Percentiles rank a stretch among this genome's conserved stretches.
Evolutionary conservation across 2,113 vertebrate species (phyloP).

Genomic region (Nansenia antarctica): DNA sequence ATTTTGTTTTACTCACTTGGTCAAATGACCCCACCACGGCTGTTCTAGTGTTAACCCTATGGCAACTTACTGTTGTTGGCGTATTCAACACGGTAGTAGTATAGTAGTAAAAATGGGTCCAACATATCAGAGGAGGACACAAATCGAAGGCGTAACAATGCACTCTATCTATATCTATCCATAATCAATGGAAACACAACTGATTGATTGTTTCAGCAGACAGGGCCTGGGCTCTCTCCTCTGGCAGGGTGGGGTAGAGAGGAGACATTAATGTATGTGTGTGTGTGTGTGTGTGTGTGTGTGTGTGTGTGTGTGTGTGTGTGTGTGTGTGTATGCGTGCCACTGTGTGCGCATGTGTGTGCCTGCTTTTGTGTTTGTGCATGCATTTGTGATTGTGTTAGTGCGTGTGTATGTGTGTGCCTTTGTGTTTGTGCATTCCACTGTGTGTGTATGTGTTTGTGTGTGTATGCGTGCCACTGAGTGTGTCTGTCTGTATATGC

Average conservation of each 20-base stretch:
- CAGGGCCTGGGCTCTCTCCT: conserved; percentile 44
- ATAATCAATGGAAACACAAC: conserved; percentile 28
- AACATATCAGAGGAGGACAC: background rate
- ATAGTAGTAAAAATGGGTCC: background rate
- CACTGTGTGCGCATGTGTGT: background rate
- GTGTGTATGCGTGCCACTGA: background rate
- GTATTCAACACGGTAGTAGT: conserved; percentile 10
- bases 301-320: too few relatives aligned
- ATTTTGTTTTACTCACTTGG: too few relatives aligned
- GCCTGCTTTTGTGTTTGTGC: background rate
- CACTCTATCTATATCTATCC: conserved; percentile 30
- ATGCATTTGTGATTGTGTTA: background rate
- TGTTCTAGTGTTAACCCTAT: background rate
- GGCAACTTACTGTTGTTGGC: conserved; percentile 20
- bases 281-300: background rate
- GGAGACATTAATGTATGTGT: conserved; percentile 13
- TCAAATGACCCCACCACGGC: too few relatives aligned
- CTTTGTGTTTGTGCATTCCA: background rate
- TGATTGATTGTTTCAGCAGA: conserved; percentile 61
- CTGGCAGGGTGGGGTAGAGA: conserved; percentile 33
- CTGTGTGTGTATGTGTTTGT: background rate
- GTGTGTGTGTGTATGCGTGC: background rate
- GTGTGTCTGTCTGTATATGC: background rate
- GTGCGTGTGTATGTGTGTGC: background rate
- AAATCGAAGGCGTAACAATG: background rate